phyloP scores from a whole-genome alignment of 53 echinoderm and acorn worm genomes.

The Paracentrotus lividus region DNA sequence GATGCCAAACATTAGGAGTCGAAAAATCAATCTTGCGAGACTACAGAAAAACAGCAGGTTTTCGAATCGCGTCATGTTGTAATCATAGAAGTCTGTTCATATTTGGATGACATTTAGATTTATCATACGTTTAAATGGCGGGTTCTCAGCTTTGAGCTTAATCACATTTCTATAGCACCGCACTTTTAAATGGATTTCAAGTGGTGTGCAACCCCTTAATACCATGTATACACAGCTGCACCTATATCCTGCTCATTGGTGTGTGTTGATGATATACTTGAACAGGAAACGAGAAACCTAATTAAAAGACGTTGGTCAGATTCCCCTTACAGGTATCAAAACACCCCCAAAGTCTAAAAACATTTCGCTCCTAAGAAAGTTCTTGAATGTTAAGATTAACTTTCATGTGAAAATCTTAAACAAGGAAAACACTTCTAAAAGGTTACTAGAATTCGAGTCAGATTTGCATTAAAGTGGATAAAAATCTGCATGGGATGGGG shows the following conservation, averaged over 20 bases:
- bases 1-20: conserved; percentile 16
- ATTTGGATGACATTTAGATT: neutral
- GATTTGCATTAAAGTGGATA: too few relatives aligned
- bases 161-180: neutral
- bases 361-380: neutral
- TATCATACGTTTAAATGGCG: neutral
- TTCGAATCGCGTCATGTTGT: neutral
- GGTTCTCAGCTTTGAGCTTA: neutral
- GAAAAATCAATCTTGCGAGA: conserved; percentile 33
- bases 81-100: too few relatives aligned
- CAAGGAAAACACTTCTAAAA: too few relatives aligned
- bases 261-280: neutral
- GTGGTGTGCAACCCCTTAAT: neutral
- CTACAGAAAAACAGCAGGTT: neutral
- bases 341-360: neutral
- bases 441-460: too few relatives aligned
- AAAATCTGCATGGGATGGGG: too few relatives aligned
- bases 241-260: neutral
- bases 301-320: neutral
- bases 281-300: conserved; percentile 41
- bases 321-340: neutral
- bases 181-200: neutral
- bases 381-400: neutral
- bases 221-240: conserved; percentile 14
- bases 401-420: too few relatives aligned